phyloP scores from a whole-genome alignment of 2,113 vertebrate species.

The Struthidea cinerea region DNA sequence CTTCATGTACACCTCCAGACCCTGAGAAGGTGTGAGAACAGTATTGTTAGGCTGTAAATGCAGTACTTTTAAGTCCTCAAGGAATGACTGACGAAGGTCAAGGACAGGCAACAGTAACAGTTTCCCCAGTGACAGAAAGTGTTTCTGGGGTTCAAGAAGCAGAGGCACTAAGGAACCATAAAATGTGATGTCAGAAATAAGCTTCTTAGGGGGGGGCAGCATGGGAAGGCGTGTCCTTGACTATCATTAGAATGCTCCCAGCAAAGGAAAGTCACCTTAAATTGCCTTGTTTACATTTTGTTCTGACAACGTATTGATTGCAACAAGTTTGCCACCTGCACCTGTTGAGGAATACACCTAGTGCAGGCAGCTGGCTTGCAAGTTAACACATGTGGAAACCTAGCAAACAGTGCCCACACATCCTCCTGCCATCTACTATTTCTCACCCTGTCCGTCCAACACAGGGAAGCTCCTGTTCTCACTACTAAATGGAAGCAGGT shows the following conservation, averaged over 20 bases:
- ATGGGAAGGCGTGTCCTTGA: not conserved
- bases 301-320: not conserved
- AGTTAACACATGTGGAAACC: not conserved
- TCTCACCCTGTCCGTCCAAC: not conserved
- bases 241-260: not conserved
- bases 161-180: not conserved
- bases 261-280: not conserved
- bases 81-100: not conserved
- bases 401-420: not conserved
- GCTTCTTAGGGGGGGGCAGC: not conserved
- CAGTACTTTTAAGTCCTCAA: not conserved
- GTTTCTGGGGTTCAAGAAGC: not conserved
- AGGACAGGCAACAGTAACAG: not conserved
- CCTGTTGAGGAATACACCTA: not conserved
- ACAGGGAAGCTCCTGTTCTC: not conserved
- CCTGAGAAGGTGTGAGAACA: constrained; percentile 68
- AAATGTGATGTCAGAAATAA: not conserved
- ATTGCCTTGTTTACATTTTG: not conserved
- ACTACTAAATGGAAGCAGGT: not conserved
- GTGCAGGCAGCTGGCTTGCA: not conserved
- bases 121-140: not conserved
- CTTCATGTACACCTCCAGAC: constrained; percentile 78
- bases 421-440: not conserved
- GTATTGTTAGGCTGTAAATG: not conserved
- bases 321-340: not conserved